phyloP scores from a whole-genome alignment of 2,888 invertebrate genomes.

The Andrena camellia region DNA sequence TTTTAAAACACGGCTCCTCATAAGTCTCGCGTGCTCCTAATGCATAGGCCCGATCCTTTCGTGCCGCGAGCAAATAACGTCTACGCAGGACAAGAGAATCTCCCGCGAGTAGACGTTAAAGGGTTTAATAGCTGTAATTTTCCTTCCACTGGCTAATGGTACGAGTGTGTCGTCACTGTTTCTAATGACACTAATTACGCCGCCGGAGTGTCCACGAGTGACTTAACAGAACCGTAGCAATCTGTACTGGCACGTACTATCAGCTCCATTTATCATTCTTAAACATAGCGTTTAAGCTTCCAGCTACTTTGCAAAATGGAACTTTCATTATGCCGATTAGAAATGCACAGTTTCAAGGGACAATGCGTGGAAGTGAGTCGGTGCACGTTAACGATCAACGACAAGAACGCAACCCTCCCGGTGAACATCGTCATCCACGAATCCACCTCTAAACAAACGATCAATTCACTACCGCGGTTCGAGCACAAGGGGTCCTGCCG shows the following conservation, averaged over 20 bases:
- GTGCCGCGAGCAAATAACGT: conserved; percentile 61
- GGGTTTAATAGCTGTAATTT: conserved; percentile 67
- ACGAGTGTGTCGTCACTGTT: conserved; percentile 48
- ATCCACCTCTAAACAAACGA: conserved; percentile 17
- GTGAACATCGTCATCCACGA: neutral
- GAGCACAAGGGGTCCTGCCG: conserved; percentile 17
- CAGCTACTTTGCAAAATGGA: neutral
- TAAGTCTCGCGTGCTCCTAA: conserved; percentile 75
- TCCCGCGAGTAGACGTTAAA: conserved; percentile 64
- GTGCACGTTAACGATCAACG: neutral
- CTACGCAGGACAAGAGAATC: conserved; percentile 46
- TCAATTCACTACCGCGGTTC: neutral
- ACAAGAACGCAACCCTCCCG: neutral
- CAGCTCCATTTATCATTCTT: neutral
- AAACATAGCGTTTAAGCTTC: neutral
- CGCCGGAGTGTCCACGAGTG: neutral
- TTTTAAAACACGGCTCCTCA: conserved; percentile 72
- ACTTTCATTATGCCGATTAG: neutral
- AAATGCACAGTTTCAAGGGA: neutral
- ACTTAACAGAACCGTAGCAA: neutral
- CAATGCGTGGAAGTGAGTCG: neutral
- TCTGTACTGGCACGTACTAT: neutral
- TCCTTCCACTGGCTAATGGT: conserved; percentile 51
- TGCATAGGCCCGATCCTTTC: conserved; percentile 64
- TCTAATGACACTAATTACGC: conserved; percentile 42